These are phyloP conservation scores for Zaprionus vittiger DNA, from an alignment of 1,140 invertebrate species.

Conservation along the genomic window DNA sequence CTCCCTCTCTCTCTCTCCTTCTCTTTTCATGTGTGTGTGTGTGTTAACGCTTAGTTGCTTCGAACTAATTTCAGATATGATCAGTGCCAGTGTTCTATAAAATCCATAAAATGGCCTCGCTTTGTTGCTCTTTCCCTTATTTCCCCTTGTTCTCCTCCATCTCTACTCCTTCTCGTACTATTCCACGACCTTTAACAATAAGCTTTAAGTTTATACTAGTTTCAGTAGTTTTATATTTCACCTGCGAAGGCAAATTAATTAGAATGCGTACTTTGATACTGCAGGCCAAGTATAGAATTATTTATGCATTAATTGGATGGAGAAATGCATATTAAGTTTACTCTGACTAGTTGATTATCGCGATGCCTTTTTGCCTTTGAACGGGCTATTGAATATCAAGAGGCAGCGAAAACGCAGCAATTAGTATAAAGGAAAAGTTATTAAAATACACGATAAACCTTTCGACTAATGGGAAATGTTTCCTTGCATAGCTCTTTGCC, in stretches of 20 bases:
- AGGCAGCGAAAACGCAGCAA: not conserved
- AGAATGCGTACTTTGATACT: not conserved
- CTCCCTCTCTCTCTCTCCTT: not conserved
- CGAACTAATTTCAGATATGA: conserved; percentile 57
- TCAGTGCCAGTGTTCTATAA: conserved; percentile 32
- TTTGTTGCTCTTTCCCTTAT: not conserved
- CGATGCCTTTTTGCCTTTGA: not conserved
- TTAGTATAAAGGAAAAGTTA: too few species aligned
- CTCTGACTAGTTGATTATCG: not conserved
- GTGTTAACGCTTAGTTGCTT: not conserved
- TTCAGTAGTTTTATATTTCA: not conserved
- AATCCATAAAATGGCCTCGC: conserved; percentile 6
- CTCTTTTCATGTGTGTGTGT: not conserved
- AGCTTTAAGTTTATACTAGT: not conserved
- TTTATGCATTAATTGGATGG: not conserved
- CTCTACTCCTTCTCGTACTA: not conserved
- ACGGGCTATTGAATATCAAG: not conserved
- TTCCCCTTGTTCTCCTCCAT: not conserved
- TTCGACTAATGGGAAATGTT: not conserved
- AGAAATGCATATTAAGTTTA: not conserved
- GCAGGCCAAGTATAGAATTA: not conserved
- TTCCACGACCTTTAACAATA: too few species aligned
- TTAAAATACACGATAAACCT: not conserved
- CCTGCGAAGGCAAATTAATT: not conserved
- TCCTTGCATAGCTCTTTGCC: not conserved